A percentile compares a stretch with the other conserved stretches of the same genome.
Evolutionary conservation across 2,888 invertebrate species (phyloP).

Genomic region (Aricia artaxerxes): DNA sequence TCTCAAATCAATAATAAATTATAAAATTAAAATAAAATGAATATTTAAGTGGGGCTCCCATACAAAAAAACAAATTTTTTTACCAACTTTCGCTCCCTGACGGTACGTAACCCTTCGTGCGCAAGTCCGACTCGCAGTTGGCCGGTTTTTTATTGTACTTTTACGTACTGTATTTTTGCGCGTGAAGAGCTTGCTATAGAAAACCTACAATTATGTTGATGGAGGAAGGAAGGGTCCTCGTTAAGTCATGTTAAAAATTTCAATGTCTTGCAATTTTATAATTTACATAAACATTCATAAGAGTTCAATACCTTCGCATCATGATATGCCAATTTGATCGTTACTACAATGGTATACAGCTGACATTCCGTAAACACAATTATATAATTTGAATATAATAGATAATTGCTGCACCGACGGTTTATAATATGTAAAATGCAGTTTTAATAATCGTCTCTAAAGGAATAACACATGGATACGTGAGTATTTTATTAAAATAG

Average conservation of each 20-base stretch:
- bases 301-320: background rate
- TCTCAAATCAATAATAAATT: too few relatives aligned
- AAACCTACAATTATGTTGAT: background rate
- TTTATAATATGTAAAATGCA: slow-evolving; percentile 61
- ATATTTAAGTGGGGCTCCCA: too few relatives aligned
- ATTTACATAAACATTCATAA: slow-evolving; percentile 4
- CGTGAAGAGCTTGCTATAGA: background rate
- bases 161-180: too few relatives aligned
- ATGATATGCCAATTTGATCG: background rate
- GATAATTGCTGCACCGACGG: slow-evolving; percentile 58
- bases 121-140: too few relatives aligned
- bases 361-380: background rate
- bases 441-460: slow-evolving; percentile 7
- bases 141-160: too few relatives aligned
- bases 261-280: slow-evolving; percentile 1
- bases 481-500: background rate
- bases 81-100: too few relatives aligned
- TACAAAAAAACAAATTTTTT: too few relatives aligned
- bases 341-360: background rate
- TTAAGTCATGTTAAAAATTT: background rate
- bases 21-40: too few relatives aligned
- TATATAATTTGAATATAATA: slow-evolving; percentile 69
- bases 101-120: too few relatives aligned
- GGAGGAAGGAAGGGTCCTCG: background rate
- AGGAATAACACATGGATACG: background rate